Evolutionary conservation across 2,113 vertebrate species (phyloP), one percentile per base, ranked within the genome.

Genomic region (Silurus glanis): DNA sequence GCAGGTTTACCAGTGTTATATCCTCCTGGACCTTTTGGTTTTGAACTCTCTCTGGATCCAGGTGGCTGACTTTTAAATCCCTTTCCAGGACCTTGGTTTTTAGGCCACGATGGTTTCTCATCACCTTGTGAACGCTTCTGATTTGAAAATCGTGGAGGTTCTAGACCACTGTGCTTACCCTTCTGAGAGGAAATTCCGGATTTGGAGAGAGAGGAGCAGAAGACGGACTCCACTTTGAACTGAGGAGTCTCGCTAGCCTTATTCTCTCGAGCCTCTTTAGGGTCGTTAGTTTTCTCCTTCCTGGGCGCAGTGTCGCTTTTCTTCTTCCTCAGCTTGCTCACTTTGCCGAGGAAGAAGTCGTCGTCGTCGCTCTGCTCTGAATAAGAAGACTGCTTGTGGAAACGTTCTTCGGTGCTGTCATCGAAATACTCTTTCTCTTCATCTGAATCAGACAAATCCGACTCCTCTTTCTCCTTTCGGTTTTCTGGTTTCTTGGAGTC

Each of bases 341-440:
- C 95, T 95, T 97, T 99, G 12, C 97, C 97, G 61, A 99, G 92
- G 82, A 99, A 99, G 93, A 99, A 99, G 90, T 97, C 96, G 56
- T 97, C 91, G 0, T 95, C 93, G 0, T 97, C 96, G 83, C 94
- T 95, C 79, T 93, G 95, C 82, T 97, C 97, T 12, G 97, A 97
- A 85, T 94, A 88, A 47, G 97, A 97, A 0, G 97, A 96, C 84
- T 97, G 96, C 81, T 96, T 97, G 86, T 91, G 95, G 93, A 99
- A 99, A 6, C 98, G 96, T 85, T 99, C 98, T 87, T 99, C 98
- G 6, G 98, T 99, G 91, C 98, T 99, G 91, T 98, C 97, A 87
- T 97, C 97, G 88, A 96, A 98, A 88, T 97, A 97, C 4, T 96
- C 95, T 74, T 95, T 92, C 64, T 94, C 94, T 83, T 93, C 93